Evolutionary conservation across 1,140 invertebrate genomes (phyloP), one percentile per base, ranked within the genome.

Genomic region (Listronotus bonariensis): DNA sequence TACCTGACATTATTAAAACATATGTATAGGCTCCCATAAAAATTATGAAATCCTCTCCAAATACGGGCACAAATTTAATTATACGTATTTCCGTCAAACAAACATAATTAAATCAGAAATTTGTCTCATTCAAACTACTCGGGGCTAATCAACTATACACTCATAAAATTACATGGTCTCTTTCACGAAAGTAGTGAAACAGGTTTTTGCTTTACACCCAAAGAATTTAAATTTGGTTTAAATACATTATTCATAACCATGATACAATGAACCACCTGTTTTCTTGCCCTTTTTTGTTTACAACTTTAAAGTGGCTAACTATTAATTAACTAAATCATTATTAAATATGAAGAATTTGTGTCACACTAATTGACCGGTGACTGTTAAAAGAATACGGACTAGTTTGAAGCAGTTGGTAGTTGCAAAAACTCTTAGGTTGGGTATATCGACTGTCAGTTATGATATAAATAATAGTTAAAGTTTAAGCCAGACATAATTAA

Each of bases 171-270:
- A 36, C 11, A 36, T 36, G 34, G 34, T 36, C 8, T 48, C 60
- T 55, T 63, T 63, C 52, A 63, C 60, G 60, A 63, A 63, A 63
- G 60, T 63, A 46, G 60, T 34, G 26, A n/a, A 53, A 63, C 60
- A 10, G 52, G 60, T 63, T 63, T 36, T 57, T 53, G 51, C 36
- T 43, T 57, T 57, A 31, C 59, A 53, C 51, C 34, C 18, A 48
- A 63, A 63, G 60, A 63, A 63, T 63, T 63, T 63, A 63, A 63
- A 63, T 63, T 63, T 42, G 60, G 60, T 63, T 63, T 42, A 63
- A 55, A 63, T 63, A 63, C 60, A 63, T 63, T 55, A 63, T 63
- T 63, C 60, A 63, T 55, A 45, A 62, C 49, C 20, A 17, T 26
- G 49, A 60, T 63, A 63, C 60, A 63, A 63, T 63, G 60, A 54